Conservation (phyloP, 2,113 vertebrate genomes). For the Nesoenas mayeri region DNA sequence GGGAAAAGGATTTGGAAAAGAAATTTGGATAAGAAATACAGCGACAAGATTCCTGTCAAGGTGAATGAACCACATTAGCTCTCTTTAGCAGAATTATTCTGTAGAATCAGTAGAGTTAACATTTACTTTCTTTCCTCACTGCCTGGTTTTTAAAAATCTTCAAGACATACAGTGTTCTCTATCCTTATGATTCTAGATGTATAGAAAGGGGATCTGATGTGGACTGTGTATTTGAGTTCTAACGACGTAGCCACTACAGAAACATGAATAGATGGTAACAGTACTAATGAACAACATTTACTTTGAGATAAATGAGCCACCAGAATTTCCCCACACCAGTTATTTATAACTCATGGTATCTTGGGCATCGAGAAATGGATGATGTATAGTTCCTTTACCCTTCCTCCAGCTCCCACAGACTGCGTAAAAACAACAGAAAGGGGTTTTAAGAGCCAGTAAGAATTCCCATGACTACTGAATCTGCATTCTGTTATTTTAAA, state of each 20-base stretch:
- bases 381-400: not conserved
- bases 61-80: not conserved
- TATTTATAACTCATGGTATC: not conserved
- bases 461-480: not conserved
- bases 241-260: not conserved
- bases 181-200: not conserved
- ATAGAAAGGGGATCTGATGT: not conserved
- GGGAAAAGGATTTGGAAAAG: not conserved
- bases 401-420: not conserved
- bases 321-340: not conserved
- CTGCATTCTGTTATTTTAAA: conserved; percentile 2
- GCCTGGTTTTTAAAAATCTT: not conserved
- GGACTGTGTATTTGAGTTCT: not conserved
- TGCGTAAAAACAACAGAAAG: not conserved
- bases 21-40: not conserved
- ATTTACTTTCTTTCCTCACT: not conserved
- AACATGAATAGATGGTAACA: not conserved
- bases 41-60: not conserved
- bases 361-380: not conserved
- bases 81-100: not conserved
- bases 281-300: not conserved
- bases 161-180: not conserved
- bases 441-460: not conserved
- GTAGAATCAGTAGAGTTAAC: conserved; percentile 1
- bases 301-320: not conserved